Conservation (phyloP, 2,797 vertebrate species). For the Sebastes iracundus region DNA sequence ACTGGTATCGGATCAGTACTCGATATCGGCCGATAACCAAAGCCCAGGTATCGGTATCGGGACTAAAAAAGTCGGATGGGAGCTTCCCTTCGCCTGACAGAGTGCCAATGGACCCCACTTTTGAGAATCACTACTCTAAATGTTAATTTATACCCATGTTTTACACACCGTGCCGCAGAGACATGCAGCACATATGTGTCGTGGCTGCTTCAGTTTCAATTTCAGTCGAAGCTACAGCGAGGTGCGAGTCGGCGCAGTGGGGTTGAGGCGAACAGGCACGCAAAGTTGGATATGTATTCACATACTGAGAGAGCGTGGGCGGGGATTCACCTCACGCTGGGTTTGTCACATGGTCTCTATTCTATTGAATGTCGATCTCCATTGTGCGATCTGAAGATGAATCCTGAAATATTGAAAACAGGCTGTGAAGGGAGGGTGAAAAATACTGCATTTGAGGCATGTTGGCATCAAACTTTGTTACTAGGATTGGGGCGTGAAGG, state of each 20-base stretch:
- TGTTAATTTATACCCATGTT: neutral
- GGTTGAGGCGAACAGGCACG: neutral
- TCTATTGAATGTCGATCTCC: neutral
- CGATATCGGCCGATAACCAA: no score
- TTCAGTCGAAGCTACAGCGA: neutral
- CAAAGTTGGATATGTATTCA: constrained; percentile 17
- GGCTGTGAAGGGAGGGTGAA: neutral
- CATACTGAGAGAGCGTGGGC: constrained; percentile 25
- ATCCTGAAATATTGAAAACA: constrained; percentile 5
- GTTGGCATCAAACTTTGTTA: neutral
- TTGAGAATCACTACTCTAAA: no score
- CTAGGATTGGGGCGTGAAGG: neutral
- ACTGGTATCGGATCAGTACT: accelerated
- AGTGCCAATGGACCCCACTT: no score
- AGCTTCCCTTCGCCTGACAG: no score
- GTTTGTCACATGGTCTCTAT: constrained; percentile 18
- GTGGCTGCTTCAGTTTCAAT: neutral
- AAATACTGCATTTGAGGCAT: neutral
- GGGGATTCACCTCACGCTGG: constrained; percentile 14
- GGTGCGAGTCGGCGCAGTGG: neutral
- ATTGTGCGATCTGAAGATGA: constrained; percentile 5
- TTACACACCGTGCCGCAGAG: neutral
- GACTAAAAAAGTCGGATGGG: no score
- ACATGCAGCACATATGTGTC: neutral
- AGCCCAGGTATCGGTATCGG: no score